Evolutionary conservation across 2,797 vertebrate species (phyloP), one percentile per base, ranked within the genome.

Genomic region (Phataginus tetradactyla): DNA sequence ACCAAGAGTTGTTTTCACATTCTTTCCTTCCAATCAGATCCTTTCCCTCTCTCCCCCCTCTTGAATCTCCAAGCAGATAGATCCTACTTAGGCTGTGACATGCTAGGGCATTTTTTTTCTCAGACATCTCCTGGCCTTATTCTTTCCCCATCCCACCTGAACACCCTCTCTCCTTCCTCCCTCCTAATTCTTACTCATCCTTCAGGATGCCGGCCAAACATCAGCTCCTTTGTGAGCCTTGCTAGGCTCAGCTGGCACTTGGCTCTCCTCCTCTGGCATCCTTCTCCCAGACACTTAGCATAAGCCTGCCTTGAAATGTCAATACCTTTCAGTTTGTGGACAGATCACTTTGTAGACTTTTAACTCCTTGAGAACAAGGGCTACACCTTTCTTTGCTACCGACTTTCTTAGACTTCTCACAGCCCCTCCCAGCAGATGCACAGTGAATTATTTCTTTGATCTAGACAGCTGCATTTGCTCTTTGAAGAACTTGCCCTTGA

Each of bases 401-500:
- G 29, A 80, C 63, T 80, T 55, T 80, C 66, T 61, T 51, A 42
- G n/a, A 18, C 39, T 91, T 87, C 57, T 93, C 53, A 51, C 0
- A 64, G 49, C 20, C 39, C 66, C 37, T 64, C 7, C 4, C 25
- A 74, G 45, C 72, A 68, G 79, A 75, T 3, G 5, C 27, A 34
- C 15, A 21, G 23, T 42, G 64, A 92, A 90, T 77, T 59, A 27
- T 59, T 85, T n/a, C n/a, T 81, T 61, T 13, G 39, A 86, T 20
- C 42, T 14, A 37, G 49, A 45, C 14, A 34, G 14, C 13, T 81
- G 49, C 49, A 37, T 39, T 86, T 78, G 79, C 79, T 77, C 17
- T 63, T 78, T 86, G 63, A 95, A 86, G 86, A 91, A 75, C 45
- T 10, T 75, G 29, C 25, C 42, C 74, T 71, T 94, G 39, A 55